Evolutionary conservation across 1,140 invertebrate species (phyloP).

Genomic region (Polyergus mexicanus): DNA sequence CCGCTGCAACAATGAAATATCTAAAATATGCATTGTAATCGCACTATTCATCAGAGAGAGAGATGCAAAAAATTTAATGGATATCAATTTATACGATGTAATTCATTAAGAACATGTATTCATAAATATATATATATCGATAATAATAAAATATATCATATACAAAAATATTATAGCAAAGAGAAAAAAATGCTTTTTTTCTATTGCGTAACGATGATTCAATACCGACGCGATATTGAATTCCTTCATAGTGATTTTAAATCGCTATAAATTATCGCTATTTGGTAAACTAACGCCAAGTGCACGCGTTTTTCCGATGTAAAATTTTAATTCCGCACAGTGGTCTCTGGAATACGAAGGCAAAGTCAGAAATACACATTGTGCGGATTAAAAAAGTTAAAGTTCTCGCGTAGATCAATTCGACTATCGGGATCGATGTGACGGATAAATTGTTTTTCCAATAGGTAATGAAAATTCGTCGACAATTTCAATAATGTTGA

Average conservation of each 20-base stretch:
- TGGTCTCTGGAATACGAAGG: neutral
- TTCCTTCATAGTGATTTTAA: constrained; percentile 1
- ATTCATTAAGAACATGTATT: neutral
- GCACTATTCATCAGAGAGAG: neutral
- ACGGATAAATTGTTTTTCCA: neutral
- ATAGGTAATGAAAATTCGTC: neutral
- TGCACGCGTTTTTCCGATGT: neutral
- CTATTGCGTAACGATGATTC: neutral
- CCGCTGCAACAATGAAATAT: constrained; percentile 1
- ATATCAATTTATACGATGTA: constrained; percentile 6
- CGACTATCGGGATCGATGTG: neutral
- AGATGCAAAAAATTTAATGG: neutral
- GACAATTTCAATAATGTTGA: neutral
- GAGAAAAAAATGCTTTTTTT: neutral
- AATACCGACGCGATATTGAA: neutral
- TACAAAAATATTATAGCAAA: neutral
- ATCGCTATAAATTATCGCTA: constrained; percentile 7
- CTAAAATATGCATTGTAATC: neutral
- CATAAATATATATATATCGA: neutral
- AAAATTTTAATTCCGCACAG: neutral
- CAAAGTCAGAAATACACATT: neutral
- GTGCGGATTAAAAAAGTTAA: neutral
- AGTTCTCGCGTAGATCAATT: neutral
- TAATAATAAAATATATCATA: neutral
- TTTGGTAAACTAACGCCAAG: constrained; percentile 20